These are phyloP conservation scores for Chitala chitala DNA, from an alignment of 2,113 vertebrate genomes.

Conservation along the genomic window DNA sequence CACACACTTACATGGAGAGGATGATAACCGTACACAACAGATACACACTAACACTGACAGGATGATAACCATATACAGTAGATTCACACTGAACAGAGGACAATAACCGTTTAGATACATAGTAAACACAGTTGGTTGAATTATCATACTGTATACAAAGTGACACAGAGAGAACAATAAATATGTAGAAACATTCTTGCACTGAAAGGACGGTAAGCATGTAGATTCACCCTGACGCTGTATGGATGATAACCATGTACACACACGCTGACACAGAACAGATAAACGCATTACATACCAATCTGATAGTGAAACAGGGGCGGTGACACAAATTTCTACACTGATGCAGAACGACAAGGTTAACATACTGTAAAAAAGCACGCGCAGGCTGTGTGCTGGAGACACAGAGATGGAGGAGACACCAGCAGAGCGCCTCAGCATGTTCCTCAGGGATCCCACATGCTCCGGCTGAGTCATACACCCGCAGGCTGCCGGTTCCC, in stretches of 20 bases:
- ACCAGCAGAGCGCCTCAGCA: neutral
- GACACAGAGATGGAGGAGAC: neutral
- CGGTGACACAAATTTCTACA: neutral
- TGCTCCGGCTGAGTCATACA: conserved; percentile 2
- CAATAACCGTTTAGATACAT: neutral
- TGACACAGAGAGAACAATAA: no score
- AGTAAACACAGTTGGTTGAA: no score
- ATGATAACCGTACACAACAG: no score
- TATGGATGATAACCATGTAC: neutral
- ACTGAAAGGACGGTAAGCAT: neutral
- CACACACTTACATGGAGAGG: neutral
- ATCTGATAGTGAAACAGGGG: neutral
- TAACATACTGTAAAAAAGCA: neutral
- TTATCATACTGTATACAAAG: neutral
- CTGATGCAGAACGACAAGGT: neutral
- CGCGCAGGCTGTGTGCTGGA: neutral
- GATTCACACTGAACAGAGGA: neutral
- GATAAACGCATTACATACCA: neutral
- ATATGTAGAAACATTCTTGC: no score
- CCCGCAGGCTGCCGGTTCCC: neutral
- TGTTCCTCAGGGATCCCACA: neutral
- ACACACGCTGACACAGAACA: neutral
- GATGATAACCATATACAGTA: neutral
- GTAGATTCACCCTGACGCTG: neutral
- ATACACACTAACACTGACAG: neutral